Conservation (phyloP, 2,113 vertebrate genomes). For the Arothron firmamentum region DNA sequence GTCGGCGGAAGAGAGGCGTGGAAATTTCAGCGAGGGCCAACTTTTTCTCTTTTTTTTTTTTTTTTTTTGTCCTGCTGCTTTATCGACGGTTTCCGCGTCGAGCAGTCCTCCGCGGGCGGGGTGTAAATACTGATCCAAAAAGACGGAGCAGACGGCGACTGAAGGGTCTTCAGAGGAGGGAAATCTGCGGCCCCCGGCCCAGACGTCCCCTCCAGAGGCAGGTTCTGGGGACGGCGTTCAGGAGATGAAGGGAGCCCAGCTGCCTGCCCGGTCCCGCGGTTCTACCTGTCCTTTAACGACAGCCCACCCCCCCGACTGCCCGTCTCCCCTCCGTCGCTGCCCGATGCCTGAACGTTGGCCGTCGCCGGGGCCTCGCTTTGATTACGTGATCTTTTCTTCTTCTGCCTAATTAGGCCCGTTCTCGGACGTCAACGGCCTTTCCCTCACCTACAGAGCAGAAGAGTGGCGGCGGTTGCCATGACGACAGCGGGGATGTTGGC, state of each 20-base stretch:
- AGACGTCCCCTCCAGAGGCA: too few species aligned
- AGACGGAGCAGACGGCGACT: constrained; percentile 19
- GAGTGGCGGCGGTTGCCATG: constrained; percentile 48
- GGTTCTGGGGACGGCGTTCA: too few species aligned
- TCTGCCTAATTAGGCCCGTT: constrained; percentile 38
- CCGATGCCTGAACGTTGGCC: too few species aligned
- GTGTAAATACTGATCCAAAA: constrained; percentile 35
- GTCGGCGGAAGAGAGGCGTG: constrained; percentile 30
- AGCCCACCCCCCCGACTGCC: too few species aligned
- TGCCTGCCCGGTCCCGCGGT: too few species aligned
- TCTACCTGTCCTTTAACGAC: too few species aligned
- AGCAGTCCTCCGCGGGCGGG: constrained; percentile 25
- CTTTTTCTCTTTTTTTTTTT: constrained; percentile 9
- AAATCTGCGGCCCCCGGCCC: constrained; percentile 17
- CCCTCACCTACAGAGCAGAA: constrained; percentile 5
- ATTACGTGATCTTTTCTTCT: background rate
- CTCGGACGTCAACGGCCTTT: constrained; percentile 6
- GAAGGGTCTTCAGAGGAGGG: constrained; percentile 20
- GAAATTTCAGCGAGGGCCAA: constrained; percentile 15
- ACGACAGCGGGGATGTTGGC: constrained; percentile 49
- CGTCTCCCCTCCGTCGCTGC: too few species aligned
- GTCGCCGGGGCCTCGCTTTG: background rate
- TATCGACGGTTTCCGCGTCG: constrained; percentile 29
- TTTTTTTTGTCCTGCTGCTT: constrained; percentile 10
- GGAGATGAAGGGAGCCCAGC: too few species aligned